A percentile compares a stretch with the other conserved stretches of the same genome.
phyloP scores from a whole-genome alignment of 1,140 invertebrate species.

The Drosophila repletoides region DNA sequence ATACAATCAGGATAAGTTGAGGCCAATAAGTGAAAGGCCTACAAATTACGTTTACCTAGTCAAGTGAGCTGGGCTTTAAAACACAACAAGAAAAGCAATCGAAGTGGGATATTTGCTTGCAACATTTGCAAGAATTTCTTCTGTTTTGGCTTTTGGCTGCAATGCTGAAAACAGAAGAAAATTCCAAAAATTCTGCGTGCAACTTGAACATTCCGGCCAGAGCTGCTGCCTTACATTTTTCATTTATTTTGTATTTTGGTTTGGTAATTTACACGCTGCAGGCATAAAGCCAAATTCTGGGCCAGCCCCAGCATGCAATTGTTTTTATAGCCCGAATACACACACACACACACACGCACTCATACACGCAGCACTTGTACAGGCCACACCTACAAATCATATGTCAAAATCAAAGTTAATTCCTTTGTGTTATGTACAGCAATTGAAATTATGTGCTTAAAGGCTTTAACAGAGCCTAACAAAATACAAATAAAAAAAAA shows the following conservation, averaged over 20 bases:
- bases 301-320: conserved; percentile 5
- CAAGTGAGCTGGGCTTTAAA: neutral
- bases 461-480: conserved; percentile 65
- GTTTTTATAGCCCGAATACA: conserved; percentile 5
- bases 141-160: neutral
- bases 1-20: no score
- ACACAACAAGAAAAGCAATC: no score
- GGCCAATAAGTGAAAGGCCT: neutral
- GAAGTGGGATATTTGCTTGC: no score
- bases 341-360: conserved; percentile 1
- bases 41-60: conserved; percentile 7
- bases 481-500: conserved; percentile 57
- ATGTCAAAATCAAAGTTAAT: conserved; percentile 79
- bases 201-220: conserved; percentile 7
- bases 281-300: conserved; percentile 8
- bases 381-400: conserved; percentile 46
- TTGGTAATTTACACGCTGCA: conserved; percentile 9
- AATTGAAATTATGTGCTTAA: conserved; percentile 80
- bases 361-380: neutral
- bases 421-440: conserved; percentile 74
- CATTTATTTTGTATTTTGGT: neutral
- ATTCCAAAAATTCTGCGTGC: conserved; percentile 12
- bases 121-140: neutral
- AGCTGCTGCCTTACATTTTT: neutral
- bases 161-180: neutral